Conservation (phyloP, 2,888 invertebrate genomes). For the Dicyrtoma fusca region DNA sequence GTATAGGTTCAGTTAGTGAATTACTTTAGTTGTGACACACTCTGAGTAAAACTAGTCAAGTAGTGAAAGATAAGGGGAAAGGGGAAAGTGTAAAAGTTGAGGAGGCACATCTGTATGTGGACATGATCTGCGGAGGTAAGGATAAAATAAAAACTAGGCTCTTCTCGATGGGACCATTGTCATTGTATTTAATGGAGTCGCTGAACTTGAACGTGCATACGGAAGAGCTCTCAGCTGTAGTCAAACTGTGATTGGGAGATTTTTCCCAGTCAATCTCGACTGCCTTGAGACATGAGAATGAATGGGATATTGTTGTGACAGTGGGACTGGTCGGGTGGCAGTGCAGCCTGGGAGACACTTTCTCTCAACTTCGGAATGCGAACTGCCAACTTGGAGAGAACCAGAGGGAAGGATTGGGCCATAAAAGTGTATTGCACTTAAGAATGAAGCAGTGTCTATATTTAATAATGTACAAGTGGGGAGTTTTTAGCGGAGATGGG, state of each 20-base stretch:
- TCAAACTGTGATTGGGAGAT: too few relatives aligned
- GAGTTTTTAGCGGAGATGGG: not conserved
- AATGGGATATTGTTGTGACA: too few relatives aligned
- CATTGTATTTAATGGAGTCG: constrained; percentile 15
- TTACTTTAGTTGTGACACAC: constrained; percentile 25
- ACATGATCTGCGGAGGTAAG: constrained; percentile 6
- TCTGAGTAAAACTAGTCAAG: constrained; percentile 17
- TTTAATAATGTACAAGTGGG: not conserved
- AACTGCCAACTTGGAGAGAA: too few relatives aligned
- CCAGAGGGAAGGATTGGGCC: too few relatives aligned
- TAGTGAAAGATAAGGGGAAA: constrained; percentile 14
- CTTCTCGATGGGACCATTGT: constrained; percentile 13
- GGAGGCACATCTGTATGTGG: not conserved
- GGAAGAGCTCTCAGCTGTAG: too few relatives aligned
- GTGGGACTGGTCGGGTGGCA: too few relatives aligned
- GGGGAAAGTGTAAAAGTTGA: constrained; percentile 18
- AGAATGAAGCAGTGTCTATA: not conserved
- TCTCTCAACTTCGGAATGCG: too few relatives aligned
- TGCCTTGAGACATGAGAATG: too few relatives aligned
- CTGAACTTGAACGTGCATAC: not conserved
- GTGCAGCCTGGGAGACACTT: too few relatives aligned
- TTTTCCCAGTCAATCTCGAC: too few relatives aligned
- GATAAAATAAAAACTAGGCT: not conserved
- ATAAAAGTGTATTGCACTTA: not conserved
- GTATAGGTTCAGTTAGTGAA: constrained; percentile 15